Base-by-base conservation (phyloP, 2,113 vertebrate genomes). In the Aspidoscelis tigris region DNA sequence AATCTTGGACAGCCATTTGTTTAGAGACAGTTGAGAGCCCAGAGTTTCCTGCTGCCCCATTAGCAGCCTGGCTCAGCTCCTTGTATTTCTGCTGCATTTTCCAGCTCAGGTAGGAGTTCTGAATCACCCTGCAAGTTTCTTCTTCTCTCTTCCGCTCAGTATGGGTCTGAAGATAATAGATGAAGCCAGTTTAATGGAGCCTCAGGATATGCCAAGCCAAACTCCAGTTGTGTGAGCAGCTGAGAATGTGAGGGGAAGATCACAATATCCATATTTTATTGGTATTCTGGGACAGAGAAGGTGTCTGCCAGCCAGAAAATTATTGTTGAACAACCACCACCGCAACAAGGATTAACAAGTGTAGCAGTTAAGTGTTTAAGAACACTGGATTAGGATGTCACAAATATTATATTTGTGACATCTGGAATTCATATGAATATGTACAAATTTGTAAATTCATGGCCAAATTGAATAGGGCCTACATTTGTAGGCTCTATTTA, bases 91-190 rank as follows among this genome's bases (percentile, higher is more conserved):
- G 78, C 89, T 92, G 61, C 87, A 83, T 90, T 93, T 92, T 93
- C 89, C 90, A 93, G 91, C 89, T 93, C 90, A 85, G 86, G 91
- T 72, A 90, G 86, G 89, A 90, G 89, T 76, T 82, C 71, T 91
- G 83, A 87, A 91, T 92, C 91, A 68, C 24, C 88, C 85, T 71
- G 79, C 90, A 87, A 92, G 84, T 86, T 69, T 77, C 83, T 58
- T 7, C 21, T 6, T 8, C 44, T 43, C 7, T 8, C 26, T 16
- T 41, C 5, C 11, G 55, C 80, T 43, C 75, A 58, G 76, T 0
- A 91, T 93, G 92, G 88, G 92, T 89, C 90, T 89, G 87, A 92
- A 91, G 88, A 86, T 87, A 93, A 86, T 88, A 91, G 91, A 91
- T 90, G 89, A 93, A 88, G 89, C 88, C 33, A 88, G 86, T 88